Base-by-base conservation (phyloP, 2,888 invertebrate species). In the Nyleta sp. region DNA sequence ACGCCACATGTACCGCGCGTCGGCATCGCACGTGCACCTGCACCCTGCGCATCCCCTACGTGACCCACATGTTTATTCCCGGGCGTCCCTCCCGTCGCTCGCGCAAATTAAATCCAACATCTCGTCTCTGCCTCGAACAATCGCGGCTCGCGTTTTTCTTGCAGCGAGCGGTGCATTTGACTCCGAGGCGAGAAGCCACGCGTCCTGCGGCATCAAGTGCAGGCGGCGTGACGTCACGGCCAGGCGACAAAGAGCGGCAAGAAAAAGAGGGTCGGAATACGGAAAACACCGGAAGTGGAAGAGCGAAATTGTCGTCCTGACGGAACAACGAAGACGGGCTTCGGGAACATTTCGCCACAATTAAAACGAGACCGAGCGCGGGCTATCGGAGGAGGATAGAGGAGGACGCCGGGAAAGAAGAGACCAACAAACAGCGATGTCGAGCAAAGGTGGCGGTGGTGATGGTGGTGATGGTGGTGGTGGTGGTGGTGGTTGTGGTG, bases 151-250 rank as follows among this genome's bases (percentile, higher is more conserved):
- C 76, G 52, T 65, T 70, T 77, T 71, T 71, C 64, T 77, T 44
- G 55, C 65, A 59, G 38, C 57, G 28, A 80, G 84, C 83, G 87
- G 85, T 86, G 77, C 59, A 65, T 64, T 76, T 70, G 70, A 76
- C 70, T 70, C 38, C 31, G 52, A 65, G 65, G 48, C 59, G 73
- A 77, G 77, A 65, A 74, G 67, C 55, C 65, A 74, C 70, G 65
- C 72, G 67, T 74, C 72, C 62, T 74, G 70, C 59, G 57, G 71
- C 62, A 71, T 80, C 80, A 80, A 80, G 78, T 75, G 78, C 80
- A 80, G 80, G 55, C 81, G 64, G 17, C 48, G 44, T 77, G 74
- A 80, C 77, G 80, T 80, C 80, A 79, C 52, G 7, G 33, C 67
- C 72, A 76, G 77, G 67, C 74, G 57, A 65, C 73, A 70, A 77